These are phyloP conservation scores for Drosophila busckii DNA, from an alignment of 1,140 invertebrate species.

Conservation along the genomic window DNA sequence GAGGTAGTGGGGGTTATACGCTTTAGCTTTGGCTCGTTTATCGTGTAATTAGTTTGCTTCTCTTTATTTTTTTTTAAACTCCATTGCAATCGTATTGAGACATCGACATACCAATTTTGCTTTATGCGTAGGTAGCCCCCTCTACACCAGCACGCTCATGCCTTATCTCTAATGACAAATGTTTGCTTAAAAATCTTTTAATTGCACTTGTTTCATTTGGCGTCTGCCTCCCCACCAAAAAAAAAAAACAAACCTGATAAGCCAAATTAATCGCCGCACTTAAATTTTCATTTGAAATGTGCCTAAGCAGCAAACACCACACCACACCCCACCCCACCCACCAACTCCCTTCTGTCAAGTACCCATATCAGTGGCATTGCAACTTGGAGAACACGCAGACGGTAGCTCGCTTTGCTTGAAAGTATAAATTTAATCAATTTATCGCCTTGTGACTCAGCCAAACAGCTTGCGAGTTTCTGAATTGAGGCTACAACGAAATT, in stretches of 20 bases:
- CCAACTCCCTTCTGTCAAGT: too few species aligned
- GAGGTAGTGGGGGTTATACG: neutral
- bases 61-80: neutral
- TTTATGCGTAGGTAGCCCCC: slow-evolving; percentile 52
- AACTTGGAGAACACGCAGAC: too few species aligned
- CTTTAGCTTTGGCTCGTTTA: slow-evolving; percentile 30
- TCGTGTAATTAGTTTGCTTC: slow-evolving; percentile 69
- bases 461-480: neutral
- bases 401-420: slow-evolving; percentile 13
- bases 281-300: slow-evolving; percentile 73
- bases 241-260: too few species aligned
- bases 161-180: slow-evolving; percentile 74
- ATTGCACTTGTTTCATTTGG: slow-evolving; percentile 65
- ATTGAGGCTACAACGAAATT: slow-evolving; percentile 5
- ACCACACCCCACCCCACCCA: too few species aligned
- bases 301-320: too few species aligned
- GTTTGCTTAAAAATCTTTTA: slow-evolving; percentile 76
- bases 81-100: slow-evolving; percentile 38
- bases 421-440: slow-evolving; percentile 71
- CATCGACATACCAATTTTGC: slow-evolving; percentile 68
- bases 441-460: slow-evolving; percentile 32
- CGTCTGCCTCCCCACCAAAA: slow-evolving; percentile 4
- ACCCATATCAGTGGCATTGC: too few species aligned
- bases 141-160: neutral
- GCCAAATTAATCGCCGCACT: slow-evolving; percentile 76